A percentile compares a stretch with the other conserved stretches of the same genome.
Evolutionary conservation across 2,888 invertebrate species (phyloP).

Genomic region (Megamerina dolium): DNA sequence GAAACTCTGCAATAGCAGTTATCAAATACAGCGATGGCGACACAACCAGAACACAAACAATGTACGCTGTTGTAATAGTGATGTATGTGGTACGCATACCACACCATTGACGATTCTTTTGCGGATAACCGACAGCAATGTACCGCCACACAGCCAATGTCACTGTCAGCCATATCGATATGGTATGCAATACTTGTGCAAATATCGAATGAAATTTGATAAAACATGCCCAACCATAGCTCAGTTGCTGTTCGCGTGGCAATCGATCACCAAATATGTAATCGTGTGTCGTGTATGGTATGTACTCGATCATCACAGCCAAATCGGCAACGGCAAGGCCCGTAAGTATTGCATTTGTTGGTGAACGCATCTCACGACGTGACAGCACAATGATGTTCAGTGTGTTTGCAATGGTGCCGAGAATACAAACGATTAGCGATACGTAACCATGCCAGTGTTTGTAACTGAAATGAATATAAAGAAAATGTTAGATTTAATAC

Average conservation of each 20-base stretch:
- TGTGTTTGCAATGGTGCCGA: slow-evolving; percentile 86
- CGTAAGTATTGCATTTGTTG: slow-evolving; percentile 87
- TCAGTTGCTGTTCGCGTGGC: slow-evolving; percentile 53
- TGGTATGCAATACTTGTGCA: slow-evolving; percentile 81
- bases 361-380: slow-evolving; percentile 81
- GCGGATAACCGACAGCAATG: slow-evolving; percentile 76
- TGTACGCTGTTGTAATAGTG: slow-evolving; percentile 71
- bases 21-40: slow-evolving; percentile 69
- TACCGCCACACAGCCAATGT: slow-evolving; percentile 90
- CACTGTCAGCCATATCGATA: slow-evolving; percentile 89
- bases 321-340: slow-evolving; percentile 87
- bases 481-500: too few relatives aligned
- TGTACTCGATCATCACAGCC: slow-evolving; percentile 90
- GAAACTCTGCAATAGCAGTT: slow-evolving; percentile 62
- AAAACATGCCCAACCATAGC: slow-evolving; percentile 74
- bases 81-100: slow-evolving; percentile 69
- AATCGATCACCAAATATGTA: slow-evolving; percentile 56
- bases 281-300: slow-evolving; percentile 80
- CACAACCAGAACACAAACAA: slow-evolving; percentile 70
- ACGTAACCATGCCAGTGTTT: slow-evolving; percentile 75
- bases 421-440: slow-evolving; percentile 78
- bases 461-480: slow-evolving; percentile 56
- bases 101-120: slow-evolving; percentile 75
- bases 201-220: slow-evolving; percentile 88
- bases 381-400: slow-evolving; percentile 87